These are phyloP conservation scores for Garrulus glandarius DNA, from an alignment of 2,797 vertebrate genomes.

Conservation along the genomic window DNA sequence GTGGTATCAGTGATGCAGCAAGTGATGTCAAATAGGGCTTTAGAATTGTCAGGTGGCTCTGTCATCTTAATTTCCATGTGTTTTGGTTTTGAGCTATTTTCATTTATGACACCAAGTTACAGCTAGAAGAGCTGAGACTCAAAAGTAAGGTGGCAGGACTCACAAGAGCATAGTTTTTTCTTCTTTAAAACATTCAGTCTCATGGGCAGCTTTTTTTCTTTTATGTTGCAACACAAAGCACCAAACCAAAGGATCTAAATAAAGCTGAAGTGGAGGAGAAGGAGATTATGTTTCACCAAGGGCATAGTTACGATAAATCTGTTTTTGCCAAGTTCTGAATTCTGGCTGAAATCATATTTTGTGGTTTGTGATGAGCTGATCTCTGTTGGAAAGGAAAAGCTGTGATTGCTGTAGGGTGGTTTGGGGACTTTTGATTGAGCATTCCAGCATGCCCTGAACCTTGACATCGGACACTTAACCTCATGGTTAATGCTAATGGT, in stretches of 20 bases:
- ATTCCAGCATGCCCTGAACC: background rate
- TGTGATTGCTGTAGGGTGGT: background rate
- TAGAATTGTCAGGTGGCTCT: background rate
- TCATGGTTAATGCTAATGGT: background rate
- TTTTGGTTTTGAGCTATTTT: background rate
- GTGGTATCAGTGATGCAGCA: background rate
- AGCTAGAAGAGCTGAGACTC: background rate
- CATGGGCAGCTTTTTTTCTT: background rate
- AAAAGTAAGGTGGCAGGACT: background rate
- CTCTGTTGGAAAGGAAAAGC: background rate
- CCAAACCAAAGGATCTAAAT: background rate
- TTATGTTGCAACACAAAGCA: background rate
- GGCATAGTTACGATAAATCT: background rate
- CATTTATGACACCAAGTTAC: background rate
- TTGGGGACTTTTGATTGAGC: background rate
- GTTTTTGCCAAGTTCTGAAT: background rate
- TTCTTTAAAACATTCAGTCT: background rate
- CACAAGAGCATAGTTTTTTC: background rate
- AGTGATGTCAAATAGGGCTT: background rate
- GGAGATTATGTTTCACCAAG: background rate
- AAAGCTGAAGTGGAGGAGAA: background rate
- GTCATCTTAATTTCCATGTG: background rate
- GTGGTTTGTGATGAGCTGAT: background rate
- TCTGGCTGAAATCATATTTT: background rate
- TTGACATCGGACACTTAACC: fast-evolving